phyloP scores from a whole-genome alignment of 2,888 invertebrate species.

The Acanthosepion pharaonis region DNA sequence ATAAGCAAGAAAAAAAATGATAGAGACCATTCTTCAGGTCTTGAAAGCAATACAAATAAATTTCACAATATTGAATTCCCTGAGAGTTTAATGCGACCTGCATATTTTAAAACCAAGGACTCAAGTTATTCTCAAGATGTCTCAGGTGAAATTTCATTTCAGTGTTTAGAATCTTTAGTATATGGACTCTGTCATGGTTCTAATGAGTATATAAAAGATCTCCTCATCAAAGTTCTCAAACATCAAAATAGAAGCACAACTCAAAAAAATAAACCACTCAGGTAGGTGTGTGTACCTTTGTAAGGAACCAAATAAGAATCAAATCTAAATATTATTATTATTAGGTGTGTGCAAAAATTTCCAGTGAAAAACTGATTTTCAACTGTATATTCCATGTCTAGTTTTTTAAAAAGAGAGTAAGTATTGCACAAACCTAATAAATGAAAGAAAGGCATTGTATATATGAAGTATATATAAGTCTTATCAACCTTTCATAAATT shows the following conservation, averaged over 20 bases:
- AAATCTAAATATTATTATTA: no score
- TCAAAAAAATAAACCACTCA: neutral
- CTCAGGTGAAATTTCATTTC: neutral
- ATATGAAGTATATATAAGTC: no score
- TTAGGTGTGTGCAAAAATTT: no score
- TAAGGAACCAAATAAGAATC: no score
- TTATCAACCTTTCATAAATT: no score
- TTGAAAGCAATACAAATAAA: neutral
- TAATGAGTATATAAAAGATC: neutral
- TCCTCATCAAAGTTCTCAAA: neutral
- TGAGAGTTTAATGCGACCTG: neutral
- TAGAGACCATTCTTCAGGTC: neutral
- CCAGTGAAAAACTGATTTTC: no score
- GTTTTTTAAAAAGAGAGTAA: no score
- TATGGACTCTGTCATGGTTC: conserved; percentile 40
- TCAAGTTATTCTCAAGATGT: neutral
- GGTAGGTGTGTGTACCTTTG: neutral
- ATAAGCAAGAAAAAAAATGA: neutral
- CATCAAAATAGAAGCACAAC: neutral
- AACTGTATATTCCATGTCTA: no score
- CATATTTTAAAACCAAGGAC: neutral
- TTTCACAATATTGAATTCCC: neutral
- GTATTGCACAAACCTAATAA: no score
- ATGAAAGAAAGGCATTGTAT: no score
- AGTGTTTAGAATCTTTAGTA: neutral